Conservation (phyloP, 2,888 invertebrate species). For the Leptinotarsa juncta region DNA sequence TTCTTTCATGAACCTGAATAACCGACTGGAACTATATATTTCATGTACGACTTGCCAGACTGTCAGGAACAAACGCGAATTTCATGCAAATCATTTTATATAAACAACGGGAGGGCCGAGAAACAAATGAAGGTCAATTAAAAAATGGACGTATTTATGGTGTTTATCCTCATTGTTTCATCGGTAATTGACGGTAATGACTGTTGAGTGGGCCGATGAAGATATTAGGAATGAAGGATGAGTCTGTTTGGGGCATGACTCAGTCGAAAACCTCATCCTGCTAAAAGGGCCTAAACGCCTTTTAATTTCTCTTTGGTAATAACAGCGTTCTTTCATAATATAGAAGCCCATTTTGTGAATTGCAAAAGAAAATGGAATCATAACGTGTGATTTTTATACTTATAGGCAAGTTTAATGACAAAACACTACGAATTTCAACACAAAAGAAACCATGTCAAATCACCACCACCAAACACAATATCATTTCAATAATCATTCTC, state of each 20-base stretch:
- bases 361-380: no score
- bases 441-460: no score
- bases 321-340: no score
- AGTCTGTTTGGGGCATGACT: background rate
- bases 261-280: background rate
- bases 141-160: slow-evolving; percentile 38
- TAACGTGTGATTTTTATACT: no score
- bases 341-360: no score
- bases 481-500: no score
- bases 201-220: slow-evolving; percentile 28
- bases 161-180: slow-evolving; percentile 39
- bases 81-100: slow-evolving; percentile 43
- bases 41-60: slow-evolving; percentile 29
- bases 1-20: slow-evolving; percentile 38
- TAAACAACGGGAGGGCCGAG: slow-evolving; percentile 15
- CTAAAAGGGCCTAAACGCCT: no score
- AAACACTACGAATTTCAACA: no score
- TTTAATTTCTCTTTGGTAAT: no score
- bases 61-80: slow-evolving; percentile 38
- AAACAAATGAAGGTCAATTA: slow-evolving; percentile 32
- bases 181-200: slow-evolving; percentile 39
- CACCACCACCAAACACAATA: no score
- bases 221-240: slow-evolving; percentile 16
- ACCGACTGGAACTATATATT: slow-evolving; percentile 44
- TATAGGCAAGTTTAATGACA: no score